Percentiles rank a stretch among this genome's conserved stretches.
Conservation (phyloP, 2,888 invertebrate genomes). For the Nephrotoma appendiculata region DNA sequence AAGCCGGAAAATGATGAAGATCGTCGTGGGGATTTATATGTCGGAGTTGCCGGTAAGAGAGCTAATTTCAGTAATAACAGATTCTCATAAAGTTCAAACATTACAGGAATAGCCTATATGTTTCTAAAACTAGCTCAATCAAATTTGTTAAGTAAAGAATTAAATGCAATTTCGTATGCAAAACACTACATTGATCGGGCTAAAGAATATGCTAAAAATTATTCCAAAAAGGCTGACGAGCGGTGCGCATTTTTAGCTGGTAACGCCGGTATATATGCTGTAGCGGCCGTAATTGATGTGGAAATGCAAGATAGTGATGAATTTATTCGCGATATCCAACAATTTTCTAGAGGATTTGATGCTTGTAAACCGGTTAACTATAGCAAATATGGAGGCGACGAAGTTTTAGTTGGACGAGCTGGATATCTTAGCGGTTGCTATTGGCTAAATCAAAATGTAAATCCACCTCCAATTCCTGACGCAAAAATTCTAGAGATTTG, state of each 20-base stretch:
- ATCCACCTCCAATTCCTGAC: conserved; percentile 24
- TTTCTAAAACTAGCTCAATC: conserved; percentile 52
- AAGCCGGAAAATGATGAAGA: neutral
- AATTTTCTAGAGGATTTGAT: conserved; percentile 26
- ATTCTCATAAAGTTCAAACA: neutral
- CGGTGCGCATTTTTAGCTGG: conserved; percentile 63
- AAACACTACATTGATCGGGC: conserved; percentile 47
- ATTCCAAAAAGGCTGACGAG: conserved; percentile 36
- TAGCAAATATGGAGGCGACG: conserved; percentile 58
- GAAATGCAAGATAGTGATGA: conserved; percentile 33
- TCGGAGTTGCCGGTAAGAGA: conserved; percentile 25
- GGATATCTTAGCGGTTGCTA: conserved; percentile 67
- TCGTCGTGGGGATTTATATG: conserved; percentile 27
- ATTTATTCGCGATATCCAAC: conserved; percentile 26
- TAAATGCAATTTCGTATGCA: conserved; percentile 43
- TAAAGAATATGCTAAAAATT: conserved; percentile 36
- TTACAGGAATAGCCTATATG: conserved; percentile 55
- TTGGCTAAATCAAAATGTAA: conserved; percentile 42
- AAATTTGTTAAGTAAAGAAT: conserved; percentile 25
- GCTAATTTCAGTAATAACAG: neutral
- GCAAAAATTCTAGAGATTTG: conserved; percentile 49
- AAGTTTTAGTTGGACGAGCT: conserved; percentile 71
- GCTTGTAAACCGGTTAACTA: conserved; percentile 39
- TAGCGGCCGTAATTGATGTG: conserved; percentile 46
- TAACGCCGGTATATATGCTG: conserved; percentile 59